These are phyloP conservation scores for Ceratosolen fusciceps DNA, from an alignment of 1,140 invertebrate genomes.

Conservation along the genomic window DNA sequence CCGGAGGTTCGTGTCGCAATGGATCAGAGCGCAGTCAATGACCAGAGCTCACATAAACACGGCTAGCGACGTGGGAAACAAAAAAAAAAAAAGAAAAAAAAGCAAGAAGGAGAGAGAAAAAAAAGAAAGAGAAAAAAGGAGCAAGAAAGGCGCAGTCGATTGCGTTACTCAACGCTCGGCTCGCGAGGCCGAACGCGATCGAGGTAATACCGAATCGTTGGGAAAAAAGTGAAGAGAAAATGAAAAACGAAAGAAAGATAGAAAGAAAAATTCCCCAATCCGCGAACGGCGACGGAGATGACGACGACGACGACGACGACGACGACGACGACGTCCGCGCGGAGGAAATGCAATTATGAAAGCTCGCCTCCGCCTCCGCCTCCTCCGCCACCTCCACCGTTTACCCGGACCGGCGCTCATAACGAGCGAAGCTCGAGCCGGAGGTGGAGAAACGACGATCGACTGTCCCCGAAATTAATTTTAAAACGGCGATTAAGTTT, in stretches of 20 bases:
- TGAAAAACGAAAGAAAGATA: background rate
- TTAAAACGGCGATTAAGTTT: too few relatives aligned
- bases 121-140: constrained; percentile 38
- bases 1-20: constrained; percentile 21
- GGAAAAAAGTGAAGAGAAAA: constrained; percentile 7
- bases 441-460: too few relatives aligned
- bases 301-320: constrained; percentile 29
- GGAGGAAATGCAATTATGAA: constrained; percentile 47
- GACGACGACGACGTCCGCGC: constrained; percentile 37
- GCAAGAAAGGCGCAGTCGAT: constrained; percentile 16
- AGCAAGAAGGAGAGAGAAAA: constrained; percentile 22
- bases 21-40: constrained; percentile 33
- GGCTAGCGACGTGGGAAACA: constrained; percentile 34
- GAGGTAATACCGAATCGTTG: constrained; percentile 22
- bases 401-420: too few relatives aligned
- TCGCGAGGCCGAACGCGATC: constrained; percentile 17
- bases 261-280: constrained; percentile 11
- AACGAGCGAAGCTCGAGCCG: too few relatives aligned
- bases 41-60: constrained; percentile 19
- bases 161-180: constrained; percentile 26
- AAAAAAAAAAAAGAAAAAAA: constrained; percentile 23
- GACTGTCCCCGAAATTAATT: too few relatives aligned
- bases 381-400: background rate
- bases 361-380: too few relatives aligned
- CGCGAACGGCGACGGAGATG: constrained; percentile 29